Evolutionary conservation across 53 echinoderm and acorn worm species (phyloP), one percentile per base, ranked within the genome.

Genomic region (Apostichopus leukothele): DNA sequence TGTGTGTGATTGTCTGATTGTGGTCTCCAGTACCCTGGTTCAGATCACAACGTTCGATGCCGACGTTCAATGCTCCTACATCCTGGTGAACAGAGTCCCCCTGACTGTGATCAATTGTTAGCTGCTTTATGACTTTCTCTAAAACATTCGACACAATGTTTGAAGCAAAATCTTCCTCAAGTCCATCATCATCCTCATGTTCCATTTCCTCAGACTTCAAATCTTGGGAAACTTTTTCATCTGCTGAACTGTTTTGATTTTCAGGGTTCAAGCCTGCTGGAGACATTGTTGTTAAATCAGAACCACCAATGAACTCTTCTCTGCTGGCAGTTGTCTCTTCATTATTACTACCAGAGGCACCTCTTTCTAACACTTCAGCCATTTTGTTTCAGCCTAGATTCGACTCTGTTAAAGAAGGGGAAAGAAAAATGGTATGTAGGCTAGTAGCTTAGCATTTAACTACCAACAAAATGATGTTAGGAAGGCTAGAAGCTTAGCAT

Each of bases 11-110:
- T 81, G 59, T 18, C 54, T 53, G 53, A 16, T 19, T 23, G 51
- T 51, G 14, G 51, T 81, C 81, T 1, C 81, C 81, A 81, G 59
- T 25, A 81, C 81, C 81, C 19, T 81, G 81, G 21, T 81, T 81
- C 10, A 10, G 20, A 6, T 21, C 53, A 81, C 22, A 21, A 18
- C 14, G 55, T 9, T 12, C 60, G 3, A 19, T 59, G 21, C 16
- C 53, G 6, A 55, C 59, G 20, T 1, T 55, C 54, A 5, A 6
- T 9, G n/a, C 4, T 19, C 59, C 59, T 21, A 13, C 55, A 57
- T 5, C 55, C 16, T 5, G 54, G 21, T 16, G 9, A 0, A 54
- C 54, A 60, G 54, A 55, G 54, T 81, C 81, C 7, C 59, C 81
- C 55, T 81, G 54, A 22, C 55, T 21, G 18, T 51, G 54, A 12